phyloP scores from a whole-genome alignment of 2,888 invertebrate species.

The Anarsia innoxiella region DNA sequence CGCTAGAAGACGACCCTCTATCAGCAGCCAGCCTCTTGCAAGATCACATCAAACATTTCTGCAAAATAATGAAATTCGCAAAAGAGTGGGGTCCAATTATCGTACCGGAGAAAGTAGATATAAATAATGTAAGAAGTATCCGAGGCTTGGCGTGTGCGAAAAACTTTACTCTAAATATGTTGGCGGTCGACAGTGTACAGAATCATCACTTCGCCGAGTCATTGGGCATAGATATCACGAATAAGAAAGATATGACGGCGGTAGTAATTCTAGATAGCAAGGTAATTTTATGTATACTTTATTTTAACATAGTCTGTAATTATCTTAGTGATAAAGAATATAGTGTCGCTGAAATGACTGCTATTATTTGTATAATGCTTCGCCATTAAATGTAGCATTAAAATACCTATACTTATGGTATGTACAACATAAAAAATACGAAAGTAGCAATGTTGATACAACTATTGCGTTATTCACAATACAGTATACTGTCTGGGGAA shows the following conservation, averaged over 20 bases:
- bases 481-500: no score
- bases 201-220: conserved; percentile 84
- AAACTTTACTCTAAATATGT: conserved; percentile 52
- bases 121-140: conserved; percentile 41
- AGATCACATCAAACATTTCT: conserved; percentile 50
- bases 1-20: conserved; percentile 62
- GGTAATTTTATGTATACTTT: no score
- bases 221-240: conserved; percentile 80
- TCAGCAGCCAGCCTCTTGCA: conserved; percentile 71
- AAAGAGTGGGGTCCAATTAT: conserved; percentile 49
- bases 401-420: no score
- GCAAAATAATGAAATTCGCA: conserved; percentile 55
- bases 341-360: not conserved
- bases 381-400: no score
- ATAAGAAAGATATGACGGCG: conserved; percentile 77
- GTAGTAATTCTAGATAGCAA: conserved; percentile 82
- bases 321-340: no score
- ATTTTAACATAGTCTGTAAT: no score
- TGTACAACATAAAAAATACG: no score
- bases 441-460: no score
- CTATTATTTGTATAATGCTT: no score
- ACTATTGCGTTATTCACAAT: no score
- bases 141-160: conserved; percentile 64
- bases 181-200: conserved; percentile 83
- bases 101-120: conserved; percentile 32